Conservation (phyloP, 2,113 vertebrate species). For the Excalfactoria chinensis region DNA sequence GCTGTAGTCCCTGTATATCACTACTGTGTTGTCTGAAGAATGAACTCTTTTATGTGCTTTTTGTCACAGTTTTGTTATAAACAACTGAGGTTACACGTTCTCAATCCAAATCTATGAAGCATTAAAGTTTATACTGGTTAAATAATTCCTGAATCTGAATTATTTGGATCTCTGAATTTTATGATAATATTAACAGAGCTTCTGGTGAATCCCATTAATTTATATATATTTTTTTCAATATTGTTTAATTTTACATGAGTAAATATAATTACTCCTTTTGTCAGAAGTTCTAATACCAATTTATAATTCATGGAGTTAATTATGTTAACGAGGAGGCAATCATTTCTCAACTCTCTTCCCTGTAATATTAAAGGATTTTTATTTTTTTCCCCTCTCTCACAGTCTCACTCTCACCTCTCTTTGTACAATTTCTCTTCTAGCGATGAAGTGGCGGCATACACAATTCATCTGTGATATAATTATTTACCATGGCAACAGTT, state of each 20-base stretch:
- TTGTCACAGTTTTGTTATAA: constrained; percentile 30
- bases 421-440: constrained; percentile 81
- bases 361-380: constrained; percentile 82
- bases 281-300: constrained; percentile 84
- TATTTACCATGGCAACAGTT: constrained; percentile 86
- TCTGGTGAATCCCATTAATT: constrained; percentile 74
- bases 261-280: constrained; percentile 87
- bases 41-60: neutral
- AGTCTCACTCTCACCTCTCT: constrained; percentile 33
- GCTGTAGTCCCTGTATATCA: neutral
- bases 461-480: constrained; percentile 85
- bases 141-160: constrained; percentile 68
- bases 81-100: constrained; percentile 42
- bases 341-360: constrained; percentile 76
- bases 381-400: constrained; percentile 17
- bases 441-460: constrained; percentile 77
- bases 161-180: constrained; percentile 77
- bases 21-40: neutral
- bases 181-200: constrained; percentile 78
- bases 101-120: constrained; percentile 13
- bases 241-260: constrained; percentile 86
- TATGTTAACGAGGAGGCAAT: constrained; percentile 83
- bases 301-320: constrained; percentile 87
- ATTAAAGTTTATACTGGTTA: constrained; percentile 66
- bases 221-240: constrained; percentile 64